These are phyloP conservation scores for Florisuga fusca DNA, from an alignment of 2,797 vertebrate species.

Conservation along the genomic window DNA sequence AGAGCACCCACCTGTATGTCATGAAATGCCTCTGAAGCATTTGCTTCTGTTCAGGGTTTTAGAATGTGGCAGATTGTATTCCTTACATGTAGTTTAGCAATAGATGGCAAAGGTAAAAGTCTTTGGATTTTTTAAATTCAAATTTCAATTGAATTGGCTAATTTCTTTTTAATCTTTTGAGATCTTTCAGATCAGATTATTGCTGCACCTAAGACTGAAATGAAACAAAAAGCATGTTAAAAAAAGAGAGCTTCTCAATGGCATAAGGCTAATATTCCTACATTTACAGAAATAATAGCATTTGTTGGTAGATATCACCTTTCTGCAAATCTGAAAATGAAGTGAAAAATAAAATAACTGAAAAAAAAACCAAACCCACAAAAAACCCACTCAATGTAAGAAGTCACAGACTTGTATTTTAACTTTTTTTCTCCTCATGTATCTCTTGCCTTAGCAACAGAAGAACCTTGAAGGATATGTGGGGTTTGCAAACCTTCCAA, in stretches of 20 bases:
- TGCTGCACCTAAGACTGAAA: not conserved
- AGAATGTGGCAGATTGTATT: not conserved
- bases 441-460: constrained; percentile 87
- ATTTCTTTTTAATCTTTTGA: not conserved
- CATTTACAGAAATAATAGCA: not conserved
- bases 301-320: not conserved
- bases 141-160: not conserved
- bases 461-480: constrained; percentile 99
- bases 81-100: not conserved
- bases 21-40: not conserved
- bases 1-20: not conserved
- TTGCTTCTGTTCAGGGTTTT: not conserved
- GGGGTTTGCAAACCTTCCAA: constrained; percentile 98
- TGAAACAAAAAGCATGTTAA: not conserved
- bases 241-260: not conserved
- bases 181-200: not conserved
- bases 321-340: not conserved
- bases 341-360: not conserved
- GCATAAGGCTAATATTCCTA: fast-evolving
- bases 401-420: not conserved
- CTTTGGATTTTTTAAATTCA: not conserved
- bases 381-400: not conserved
- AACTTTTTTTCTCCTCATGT: not conserved
- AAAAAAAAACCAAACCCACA: not conserved
- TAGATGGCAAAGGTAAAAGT: not conserved